phyloP scores from a whole-genome alignment of 2,113 vertebrate species.

The Lycocorax pyrrhopterus region DNA sequence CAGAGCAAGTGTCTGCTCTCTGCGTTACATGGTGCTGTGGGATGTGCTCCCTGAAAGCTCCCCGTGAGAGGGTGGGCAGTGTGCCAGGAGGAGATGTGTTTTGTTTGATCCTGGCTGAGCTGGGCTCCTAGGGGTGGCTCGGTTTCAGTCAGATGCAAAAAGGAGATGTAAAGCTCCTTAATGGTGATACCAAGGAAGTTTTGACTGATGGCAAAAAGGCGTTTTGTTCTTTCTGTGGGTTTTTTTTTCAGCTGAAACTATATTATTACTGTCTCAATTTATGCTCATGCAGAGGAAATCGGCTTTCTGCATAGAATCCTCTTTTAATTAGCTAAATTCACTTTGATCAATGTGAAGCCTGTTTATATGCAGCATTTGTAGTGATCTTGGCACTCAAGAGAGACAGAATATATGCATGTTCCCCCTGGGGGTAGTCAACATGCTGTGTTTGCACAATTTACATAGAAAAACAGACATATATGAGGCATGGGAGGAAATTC shows the following conservation, averaged over 20 bases:
- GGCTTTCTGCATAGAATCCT: background rate
- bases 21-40: accelerated
- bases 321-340: constrained; percentile 20
- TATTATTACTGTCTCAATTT: background rate
- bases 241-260: background rate
- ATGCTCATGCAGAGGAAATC: background rate
- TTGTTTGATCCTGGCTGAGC: background rate
- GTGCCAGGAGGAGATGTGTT: background rate
- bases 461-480: background rate
- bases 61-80: accelerated
- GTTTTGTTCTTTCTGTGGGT: background rate
- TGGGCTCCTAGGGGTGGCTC: background rate
- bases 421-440: background rate
- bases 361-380: background rate
- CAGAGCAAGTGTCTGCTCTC: background rate
- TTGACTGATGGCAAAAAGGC: constrained; percentile 27
- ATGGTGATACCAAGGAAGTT: background rate
- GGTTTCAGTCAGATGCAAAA: background rate
- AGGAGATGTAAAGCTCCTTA: background rate
- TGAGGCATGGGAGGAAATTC: background rate
- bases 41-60: background rate
- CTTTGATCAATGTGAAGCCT: constrained; percentile 30
- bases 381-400: background rate
- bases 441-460: background rate
- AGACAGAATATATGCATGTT: background rate